Conservation (phyloP, 2,113 vertebrate species). For the Pedionomus torquatus region DNA sequence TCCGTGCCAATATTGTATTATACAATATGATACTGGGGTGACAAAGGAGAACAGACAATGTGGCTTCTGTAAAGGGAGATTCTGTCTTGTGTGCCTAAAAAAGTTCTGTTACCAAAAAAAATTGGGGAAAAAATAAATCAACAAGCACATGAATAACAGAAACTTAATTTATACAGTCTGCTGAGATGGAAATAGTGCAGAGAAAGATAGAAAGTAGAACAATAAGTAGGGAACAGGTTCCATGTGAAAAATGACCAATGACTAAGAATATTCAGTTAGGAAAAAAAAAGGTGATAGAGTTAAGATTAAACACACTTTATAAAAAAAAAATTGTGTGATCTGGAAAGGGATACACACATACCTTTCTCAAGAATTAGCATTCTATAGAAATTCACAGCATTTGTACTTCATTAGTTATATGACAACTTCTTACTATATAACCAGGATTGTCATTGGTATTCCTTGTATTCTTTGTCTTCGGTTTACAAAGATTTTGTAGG, state of each 20-base stretch:
- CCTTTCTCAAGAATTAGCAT: not conserved
- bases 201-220: not conserved
- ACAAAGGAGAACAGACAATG: rapidly evolving
- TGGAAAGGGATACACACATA: not conserved
- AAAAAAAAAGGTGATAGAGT: not conserved
- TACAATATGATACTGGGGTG: not conserved
- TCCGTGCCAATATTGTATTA: not conserved
- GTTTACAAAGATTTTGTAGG: not conserved
- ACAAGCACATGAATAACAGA: not conserved
- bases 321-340: not conserved
- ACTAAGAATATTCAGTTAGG: not conserved
- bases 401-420: not conserved
- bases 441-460: not conserved
- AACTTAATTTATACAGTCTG: not conserved
- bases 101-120: not conserved
- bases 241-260: not conserved
- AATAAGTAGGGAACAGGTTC: not conserved
- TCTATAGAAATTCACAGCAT: not conserved
- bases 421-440: not conserved
- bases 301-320: not conserved
- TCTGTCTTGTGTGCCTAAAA: not conserved
- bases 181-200: not conserved
- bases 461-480: not conserved
- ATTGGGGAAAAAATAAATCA: not conserved
- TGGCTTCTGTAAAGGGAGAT: not conserved